Evolutionary conservation across 1,140 invertebrate species (phyloP).

Genomic region (Lepidurus apus): DNA sequence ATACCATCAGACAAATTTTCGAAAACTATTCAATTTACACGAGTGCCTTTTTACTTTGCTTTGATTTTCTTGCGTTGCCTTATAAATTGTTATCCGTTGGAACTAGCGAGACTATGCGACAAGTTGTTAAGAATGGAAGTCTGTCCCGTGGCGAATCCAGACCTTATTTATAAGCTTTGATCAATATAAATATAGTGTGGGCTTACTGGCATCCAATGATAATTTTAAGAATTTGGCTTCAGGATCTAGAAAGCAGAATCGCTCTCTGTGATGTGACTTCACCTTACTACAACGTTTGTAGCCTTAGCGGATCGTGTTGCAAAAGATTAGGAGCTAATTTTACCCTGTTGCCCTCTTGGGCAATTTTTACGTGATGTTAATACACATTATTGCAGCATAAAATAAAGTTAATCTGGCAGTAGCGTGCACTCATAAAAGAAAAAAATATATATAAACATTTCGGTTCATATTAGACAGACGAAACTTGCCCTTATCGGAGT

Average conservation of each 20-base stretch:
- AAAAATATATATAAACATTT: too few relatives aligned
- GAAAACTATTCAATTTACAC: not conserved
- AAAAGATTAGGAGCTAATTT: too few relatives aligned
- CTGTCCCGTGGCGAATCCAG: not conserved
- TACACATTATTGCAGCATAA: too few relatives aligned
- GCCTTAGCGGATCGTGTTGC: too few relatives aligned
- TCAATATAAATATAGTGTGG: not conserved
- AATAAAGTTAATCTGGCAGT: too few relatives aligned
- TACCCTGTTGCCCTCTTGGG: too few relatives aligned
- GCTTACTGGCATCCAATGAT: not conserved
- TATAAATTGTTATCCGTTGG: not conserved
- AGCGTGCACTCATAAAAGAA: too few relatives aligned
- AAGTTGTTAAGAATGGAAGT: not conserved
- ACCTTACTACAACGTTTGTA: too few relatives aligned
- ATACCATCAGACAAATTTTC: not conserved
- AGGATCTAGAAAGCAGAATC: not conserved
- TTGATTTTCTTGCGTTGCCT: not conserved
- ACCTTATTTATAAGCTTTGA: conserved; percentile 12
- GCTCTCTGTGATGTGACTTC: not conserved
- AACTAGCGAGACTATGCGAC: not conserved
- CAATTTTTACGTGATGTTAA: too few relatives aligned
- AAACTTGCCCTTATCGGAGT: too few relatives aligned
- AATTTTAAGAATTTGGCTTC: not conserved
- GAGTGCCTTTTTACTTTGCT: not conserved
- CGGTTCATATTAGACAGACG: too few relatives aligned